These are phyloP conservation scores for Drosophila subsilvestris DNA, from an alignment of 2,888 invertebrate genomes.

Conservation along the genomic window DNA sequence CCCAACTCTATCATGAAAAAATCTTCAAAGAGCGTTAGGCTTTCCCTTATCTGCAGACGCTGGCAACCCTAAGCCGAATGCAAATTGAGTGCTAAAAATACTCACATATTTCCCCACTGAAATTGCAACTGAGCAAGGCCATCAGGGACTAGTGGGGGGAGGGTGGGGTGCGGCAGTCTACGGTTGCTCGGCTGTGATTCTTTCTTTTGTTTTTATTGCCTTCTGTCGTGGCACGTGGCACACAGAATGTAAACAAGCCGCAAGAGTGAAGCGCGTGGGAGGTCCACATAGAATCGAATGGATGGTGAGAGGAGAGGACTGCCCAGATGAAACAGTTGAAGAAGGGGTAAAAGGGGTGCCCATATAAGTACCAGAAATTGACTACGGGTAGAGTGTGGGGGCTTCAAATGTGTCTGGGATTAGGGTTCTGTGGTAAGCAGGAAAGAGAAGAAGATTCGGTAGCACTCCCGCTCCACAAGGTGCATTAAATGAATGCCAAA, in stretches of 20 bases:
- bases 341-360: neutral
- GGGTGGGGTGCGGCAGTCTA: slow-evolving; percentile 24
- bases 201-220: slow-evolving; percentile 54
- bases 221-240: slow-evolving; percentile 66
- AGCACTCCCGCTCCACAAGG: neutral
- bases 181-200: slow-evolving; percentile 30
- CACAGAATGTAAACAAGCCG: slow-evolving; percentile 67
- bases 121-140: slow-evolving; percentile 38
- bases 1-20: too few relatives aligned
- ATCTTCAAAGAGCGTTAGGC: too few relatives aligned
- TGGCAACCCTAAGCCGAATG: slow-evolving; percentile 29
- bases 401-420: slow-evolving; percentile 42
- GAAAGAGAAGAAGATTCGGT: neutral
- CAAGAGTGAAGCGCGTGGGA: slow-evolving; percentile 51
- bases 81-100: slow-evolving; percentile 34
- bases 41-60: neutral
- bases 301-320: neutral
- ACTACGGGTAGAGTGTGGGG: neutral
- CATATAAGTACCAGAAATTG: neutral
- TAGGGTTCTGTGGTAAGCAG: slow-evolving; percentile 20
- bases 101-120: slow-evolving; percentile 5
- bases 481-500: neutral
- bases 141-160: slow-evolving; percentile 7
- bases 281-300: slow-evolving; percentile 29
- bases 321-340: neutral